Evolutionary conservation across 2,888 invertebrate genomes (phyloP).

Genomic region (Gerris lacustris): DNA sequence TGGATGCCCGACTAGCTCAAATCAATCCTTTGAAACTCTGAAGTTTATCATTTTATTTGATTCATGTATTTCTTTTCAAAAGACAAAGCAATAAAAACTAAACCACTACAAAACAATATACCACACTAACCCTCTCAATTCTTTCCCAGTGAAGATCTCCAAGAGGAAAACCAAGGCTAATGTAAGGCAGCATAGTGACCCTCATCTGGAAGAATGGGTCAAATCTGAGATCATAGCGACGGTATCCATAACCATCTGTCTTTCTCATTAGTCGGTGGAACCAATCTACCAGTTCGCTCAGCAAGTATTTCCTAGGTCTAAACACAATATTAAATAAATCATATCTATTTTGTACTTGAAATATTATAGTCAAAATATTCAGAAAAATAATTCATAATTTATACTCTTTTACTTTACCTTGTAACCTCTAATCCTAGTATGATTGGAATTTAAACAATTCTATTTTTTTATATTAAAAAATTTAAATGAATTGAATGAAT

Average conservation of each 20-base stretch:
- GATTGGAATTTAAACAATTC: no score
- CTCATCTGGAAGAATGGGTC: constrained; percentile 56
- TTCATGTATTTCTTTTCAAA: no score
- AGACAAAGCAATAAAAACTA: no score
- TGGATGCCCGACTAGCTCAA: no score
- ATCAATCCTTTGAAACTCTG: no score
- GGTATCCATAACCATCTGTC: constrained; percentile 49
- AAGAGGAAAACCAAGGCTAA: constrained; percentile 55
- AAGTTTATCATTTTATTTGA: no score
- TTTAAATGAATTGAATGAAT: no score
- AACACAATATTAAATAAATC: constrained; percentile 29
- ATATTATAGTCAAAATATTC: background rate
- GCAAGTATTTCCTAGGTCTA: constrained; percentile 66
- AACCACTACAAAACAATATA: background rate
- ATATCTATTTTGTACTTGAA: background rate
- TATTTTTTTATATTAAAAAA: no score
- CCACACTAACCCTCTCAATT: constrained; percentile 54
- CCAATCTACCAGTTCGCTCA: constrained; percentile 73
- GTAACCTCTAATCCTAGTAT: no score
- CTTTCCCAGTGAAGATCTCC: constrained; percentile 63
- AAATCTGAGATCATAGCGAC: constrained; percentile 56
- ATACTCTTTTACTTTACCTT: no score
- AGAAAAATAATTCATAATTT: no score
- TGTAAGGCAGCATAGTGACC: constrained; percentile 43
- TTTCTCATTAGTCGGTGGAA: constrained; percentile 62